Conservation (phyloP, 2,113 vertebrate species). For the Phoxinus phoxinus region DNA sequence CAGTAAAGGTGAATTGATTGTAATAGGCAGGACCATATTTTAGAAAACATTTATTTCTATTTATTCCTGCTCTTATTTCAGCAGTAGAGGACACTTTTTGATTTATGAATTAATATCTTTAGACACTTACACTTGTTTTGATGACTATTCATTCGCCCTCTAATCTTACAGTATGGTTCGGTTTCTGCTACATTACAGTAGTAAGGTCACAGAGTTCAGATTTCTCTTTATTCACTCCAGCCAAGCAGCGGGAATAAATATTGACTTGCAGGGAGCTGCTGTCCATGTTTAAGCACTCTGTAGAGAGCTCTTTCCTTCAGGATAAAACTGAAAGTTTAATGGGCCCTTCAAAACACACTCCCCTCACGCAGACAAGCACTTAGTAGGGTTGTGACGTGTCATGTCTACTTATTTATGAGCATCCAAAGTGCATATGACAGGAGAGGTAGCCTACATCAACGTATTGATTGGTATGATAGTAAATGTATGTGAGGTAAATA, state of each 20-base stretch:
- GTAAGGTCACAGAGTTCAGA: background rate
- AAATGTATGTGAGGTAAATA: background rate
- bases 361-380: background rate
- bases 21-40: background rate
- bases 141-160: background rate
- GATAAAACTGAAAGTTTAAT: conserved; percentile 46
- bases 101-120: background rate
- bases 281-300: background rate
- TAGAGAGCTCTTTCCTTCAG: conserved; percentile 10
- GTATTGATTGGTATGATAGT: no score
- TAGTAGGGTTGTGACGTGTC: background rate
- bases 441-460: background rate
- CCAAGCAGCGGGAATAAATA: conserved; percentile 15
- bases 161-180: background rate
- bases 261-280: background rate
- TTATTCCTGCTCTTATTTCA: background rate
- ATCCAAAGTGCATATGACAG: conserved; percentile 11
- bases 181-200: background rate
- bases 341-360: conserved; percentile 1
- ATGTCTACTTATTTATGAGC: conserved; percentile 25
- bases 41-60: background rate
- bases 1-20: background rate
- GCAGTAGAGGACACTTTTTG: background rate
- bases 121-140: background rate
- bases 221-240: background rate